Evolutionary conservation across 2,113 vertebrate species (phyloP), one percentile per base, ranked within the genome.

Genomic region (Equus przewalskii): DNA sequence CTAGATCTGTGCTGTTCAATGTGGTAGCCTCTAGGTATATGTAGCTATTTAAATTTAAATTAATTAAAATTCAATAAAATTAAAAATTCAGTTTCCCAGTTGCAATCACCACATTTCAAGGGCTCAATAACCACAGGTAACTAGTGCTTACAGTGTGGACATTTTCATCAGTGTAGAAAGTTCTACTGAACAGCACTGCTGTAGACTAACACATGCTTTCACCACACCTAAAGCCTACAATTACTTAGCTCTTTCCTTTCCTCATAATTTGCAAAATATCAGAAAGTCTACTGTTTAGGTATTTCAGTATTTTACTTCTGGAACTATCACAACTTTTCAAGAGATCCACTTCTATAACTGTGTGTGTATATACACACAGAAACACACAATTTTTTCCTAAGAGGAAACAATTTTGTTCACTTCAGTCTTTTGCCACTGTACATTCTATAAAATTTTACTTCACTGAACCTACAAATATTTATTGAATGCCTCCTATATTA

Each of bases 81-180:
- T 82, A 41, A 62, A 80, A 90, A 95, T 85, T 49, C 51, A 67
- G 26, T 54, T 89, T 79, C 64, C 93, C n/a, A 85, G n/a, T 69
- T 85, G 65, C 9, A 64, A 49, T 79, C 21, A 30, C 46, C 36
- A 49, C 19, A 56, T 65, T 83, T 89, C 22, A 54, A 81, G 92
- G 51, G 28, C 46, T 85, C 72, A 44, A 4, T 76, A 91, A 56
- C 36, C 4, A 51, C 70, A 85, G 22, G 64, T 84, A 75, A 94
- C 67, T 46, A 72, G 54, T 67, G 60, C n/a, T 33, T 76, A 70
- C 15, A 21, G 56, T 44, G 64, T 4, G 51, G 44, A 49, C 28
- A 51, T 21, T 85, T 87, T 80, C 72, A 84, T 76, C 36, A 69
- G 11, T 84, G 54, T 3, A 21, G 41, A 58, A 91, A 87, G 46